A percentile compares a stretch with the other conserved stretches of the same genome.
These are phyloP conservation scores for Luperina testacea DNA, from an alignment of 2,888 invertebrate genomes.

Conservation along the genomic window DNA sequence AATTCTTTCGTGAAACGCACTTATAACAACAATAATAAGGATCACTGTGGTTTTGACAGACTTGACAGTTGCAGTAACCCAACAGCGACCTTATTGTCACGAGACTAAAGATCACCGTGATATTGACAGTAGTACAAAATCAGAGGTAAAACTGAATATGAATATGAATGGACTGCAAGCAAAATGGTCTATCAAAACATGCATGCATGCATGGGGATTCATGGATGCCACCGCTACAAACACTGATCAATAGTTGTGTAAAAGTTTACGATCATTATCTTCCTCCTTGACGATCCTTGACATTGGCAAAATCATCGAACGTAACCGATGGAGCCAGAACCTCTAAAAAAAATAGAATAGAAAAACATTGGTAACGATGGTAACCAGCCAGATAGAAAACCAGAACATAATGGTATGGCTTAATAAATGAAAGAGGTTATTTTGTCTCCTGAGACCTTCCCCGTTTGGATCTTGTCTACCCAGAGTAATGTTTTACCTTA, in stretches of 20 bases:
- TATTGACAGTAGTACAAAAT: neutral
- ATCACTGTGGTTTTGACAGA: neutral
- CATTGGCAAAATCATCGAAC: too few species aligned
- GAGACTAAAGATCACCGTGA: neutral
- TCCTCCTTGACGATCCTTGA: too few species aligned
- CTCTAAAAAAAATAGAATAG: too few species aligned
- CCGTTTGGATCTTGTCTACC: neutral
- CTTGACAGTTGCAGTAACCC: neutral
- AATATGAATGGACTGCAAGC: neutral
- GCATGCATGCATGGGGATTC: too few species aligned
- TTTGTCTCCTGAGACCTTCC: neutral
- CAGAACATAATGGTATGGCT: too few species aligned
- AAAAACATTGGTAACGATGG: neutral
- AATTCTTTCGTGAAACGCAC: too few species aligned
- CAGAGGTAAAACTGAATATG: neutral
- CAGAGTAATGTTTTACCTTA: neutral
- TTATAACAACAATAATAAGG: neutral
- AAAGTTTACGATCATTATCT: too few species aligned
- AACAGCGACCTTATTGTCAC: neutral
- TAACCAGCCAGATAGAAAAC: neutral
- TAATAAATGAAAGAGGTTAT: slow-evolving; percentile 1
- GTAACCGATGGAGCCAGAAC: too few species aligned
- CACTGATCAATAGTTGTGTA: too few species aligned
- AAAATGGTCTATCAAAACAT: neutral
- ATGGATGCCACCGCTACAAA: too few species aligned